A percentile compares a stretch with the other conserved stretches of the same genome.
Conservation (phyloP, 2,888 invertebrate genomes). For the Brenthis hecate region DNA sequence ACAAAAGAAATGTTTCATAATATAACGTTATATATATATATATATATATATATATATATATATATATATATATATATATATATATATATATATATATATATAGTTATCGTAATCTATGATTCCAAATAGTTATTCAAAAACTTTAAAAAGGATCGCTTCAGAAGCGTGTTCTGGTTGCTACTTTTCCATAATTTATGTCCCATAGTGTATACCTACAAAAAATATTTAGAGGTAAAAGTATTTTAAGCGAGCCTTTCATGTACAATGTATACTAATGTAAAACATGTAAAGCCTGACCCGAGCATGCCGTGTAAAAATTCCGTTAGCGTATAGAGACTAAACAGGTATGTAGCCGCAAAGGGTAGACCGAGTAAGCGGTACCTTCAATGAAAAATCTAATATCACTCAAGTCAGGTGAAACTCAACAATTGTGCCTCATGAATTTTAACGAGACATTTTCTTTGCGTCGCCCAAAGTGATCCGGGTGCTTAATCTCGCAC, state of each 20-base stretch:
- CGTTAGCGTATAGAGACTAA: slow-evolving; percentile 29
- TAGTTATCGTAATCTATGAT: too few species aligned
- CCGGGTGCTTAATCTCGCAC: slow-evolving; percentile 54
- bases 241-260: neutral
- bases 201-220: neutral
- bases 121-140: too few species aligned
- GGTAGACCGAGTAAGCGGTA: slow-evolving; percentile 34
- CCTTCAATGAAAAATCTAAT: slow-evolving; percentile 60
- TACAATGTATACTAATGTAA: slow-evolving; percentile 8
- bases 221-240: neutral
- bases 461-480: slow-evolving; percentile 58
- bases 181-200: too few species aligned
- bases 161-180: too few species aligned
- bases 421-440: slow-evolving; percentile 71
- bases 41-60: too few species aligned
- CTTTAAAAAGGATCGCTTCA: too few species aligned
- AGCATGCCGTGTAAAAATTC: slow-evolving; percentile 30
- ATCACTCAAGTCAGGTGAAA: slow-evolving; percentile 61
- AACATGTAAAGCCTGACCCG: slow-evolving; percentile 12
- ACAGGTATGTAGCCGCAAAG: slow-evolving; percentile 34
- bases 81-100: too few species aligned
- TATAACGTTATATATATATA: too few species aligned
- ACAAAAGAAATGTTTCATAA: too few species aligned
- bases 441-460: slow-evolving; percentile 74
- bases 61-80: too few species aligned